Percentiles rank a stretch among this genome's conserved stretches.
These are phyloP conservation scores for Coilia nasus DNA, from an alignment of 2,797 vertebrate species.

Conservation along the genomic window DNA sequence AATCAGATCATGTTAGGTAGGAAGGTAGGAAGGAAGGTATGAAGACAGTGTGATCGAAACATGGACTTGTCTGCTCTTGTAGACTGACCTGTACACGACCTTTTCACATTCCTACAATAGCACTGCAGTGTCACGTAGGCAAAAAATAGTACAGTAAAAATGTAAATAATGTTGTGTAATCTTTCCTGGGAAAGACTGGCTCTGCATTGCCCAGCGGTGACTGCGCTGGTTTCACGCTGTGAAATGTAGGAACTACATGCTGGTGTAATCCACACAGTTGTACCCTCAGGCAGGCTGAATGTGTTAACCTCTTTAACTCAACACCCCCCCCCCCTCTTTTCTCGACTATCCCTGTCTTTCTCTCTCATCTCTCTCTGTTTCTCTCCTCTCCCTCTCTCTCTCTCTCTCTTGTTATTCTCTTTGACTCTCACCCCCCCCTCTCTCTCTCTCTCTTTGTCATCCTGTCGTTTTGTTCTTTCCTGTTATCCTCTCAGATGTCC, in stretches of 20 bases:
- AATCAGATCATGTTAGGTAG: background rate
- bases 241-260: background rate
- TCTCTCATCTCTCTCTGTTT: constrained; percentile 7
- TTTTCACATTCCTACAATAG: background rate
- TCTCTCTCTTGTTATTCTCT: constrained; percentile 5
- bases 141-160: background rate
- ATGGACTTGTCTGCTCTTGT: background rate
- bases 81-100: background rate
- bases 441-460: constrained; percentile 23
- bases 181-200: background rate
- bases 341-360: background rate
- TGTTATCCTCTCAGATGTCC: constrained; percentile 68
- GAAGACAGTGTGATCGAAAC: background rate
- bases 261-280: constrained; percentile 56
- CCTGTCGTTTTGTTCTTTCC: constrained; percentile 46
- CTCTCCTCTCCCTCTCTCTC: background rate
- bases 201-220: background rate
- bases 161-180: background rate
- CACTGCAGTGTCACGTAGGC: background rate
- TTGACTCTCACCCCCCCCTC: constrained; percentile 25
- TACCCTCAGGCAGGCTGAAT: background rate
- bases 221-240: background rate
- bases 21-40: too few relatives aligned
- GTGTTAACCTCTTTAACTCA: constrained; percentile 14
- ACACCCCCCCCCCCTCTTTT: background rate